phyloP scores from a whole-genome alignment of 2,888 invertebrate genomes.

The Lycia hirtaria region DNA sequence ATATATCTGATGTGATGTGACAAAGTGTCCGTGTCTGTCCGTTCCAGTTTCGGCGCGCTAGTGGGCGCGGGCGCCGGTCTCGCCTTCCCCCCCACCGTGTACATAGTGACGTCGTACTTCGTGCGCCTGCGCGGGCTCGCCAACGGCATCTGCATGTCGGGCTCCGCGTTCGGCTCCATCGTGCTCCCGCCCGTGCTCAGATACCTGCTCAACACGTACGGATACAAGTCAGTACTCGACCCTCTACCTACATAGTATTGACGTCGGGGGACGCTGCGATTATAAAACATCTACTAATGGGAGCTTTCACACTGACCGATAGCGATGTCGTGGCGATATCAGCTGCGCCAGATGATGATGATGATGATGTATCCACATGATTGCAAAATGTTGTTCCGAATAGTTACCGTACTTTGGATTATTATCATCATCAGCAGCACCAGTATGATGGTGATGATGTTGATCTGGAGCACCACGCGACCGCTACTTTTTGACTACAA shows the following conservation, averaged over 20 bases:
- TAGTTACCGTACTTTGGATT: too few species aligned
- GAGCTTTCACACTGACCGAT: too few species aligned
- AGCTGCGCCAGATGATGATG: too few species aligned
- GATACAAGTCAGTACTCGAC: conserved; percentile 87
- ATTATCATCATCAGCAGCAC: too few species aligned
- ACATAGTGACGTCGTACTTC: conserved; percentile 95
- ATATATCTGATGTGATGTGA: too few species aligned
- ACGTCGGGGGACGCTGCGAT: background rate
- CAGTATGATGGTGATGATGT: too few species aligned
- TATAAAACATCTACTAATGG: background rate
- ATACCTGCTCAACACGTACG: conserved; percentile 89
- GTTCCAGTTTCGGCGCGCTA: conserved; percentile 90
- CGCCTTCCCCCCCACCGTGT: conserved; percentile 95
- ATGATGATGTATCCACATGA: too few species aligned
- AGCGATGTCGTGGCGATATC: too few species aligned
- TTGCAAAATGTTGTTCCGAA: too few species aligned
- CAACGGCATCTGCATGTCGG: conserved; percentile 95
- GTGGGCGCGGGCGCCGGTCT: conserved; percentile 94
- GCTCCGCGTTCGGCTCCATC: conserved; percentile 94
- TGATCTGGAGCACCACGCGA: too few species aligned
- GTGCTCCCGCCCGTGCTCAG: conserved; percentile 92
- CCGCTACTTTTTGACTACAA: too few species aligned
- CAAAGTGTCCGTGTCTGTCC: background rate
- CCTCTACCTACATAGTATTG: background rate
- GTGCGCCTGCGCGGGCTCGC: conserved; percentile 91